Percentiles rank a stretch among this genome's conserved stretches.
phyloP scores from a whole-genome alignment of 1,140 invertebrate species.

The Lasaia peninsularis region DNA sequence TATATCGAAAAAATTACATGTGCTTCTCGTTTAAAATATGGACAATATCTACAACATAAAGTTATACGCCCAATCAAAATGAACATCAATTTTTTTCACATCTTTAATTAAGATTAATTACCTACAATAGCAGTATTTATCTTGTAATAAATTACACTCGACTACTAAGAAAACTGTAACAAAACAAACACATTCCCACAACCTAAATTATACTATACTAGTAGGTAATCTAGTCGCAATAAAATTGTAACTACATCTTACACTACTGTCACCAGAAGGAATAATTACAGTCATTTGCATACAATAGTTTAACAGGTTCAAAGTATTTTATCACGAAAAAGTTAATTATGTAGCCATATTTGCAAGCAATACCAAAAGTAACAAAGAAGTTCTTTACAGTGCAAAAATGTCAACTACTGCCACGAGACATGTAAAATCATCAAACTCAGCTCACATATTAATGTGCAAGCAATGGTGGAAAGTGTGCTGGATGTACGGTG shows the following conservation, averaged over 20 bases:
- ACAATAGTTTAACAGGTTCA: neutral
- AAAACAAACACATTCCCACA: neutral
- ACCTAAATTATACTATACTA: neutral
- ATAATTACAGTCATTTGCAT: conserved; percentile 6
- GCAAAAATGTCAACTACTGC: conserved; percentile 72
- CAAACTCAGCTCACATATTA: conserved; percentile 82
- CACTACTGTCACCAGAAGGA: neutral
- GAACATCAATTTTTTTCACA: too few species aligned
- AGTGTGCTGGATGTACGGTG: conserved; percentile 90
- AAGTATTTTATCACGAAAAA: neutral
- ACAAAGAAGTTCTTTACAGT: conserved; percentile 18
- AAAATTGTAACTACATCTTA: neutral
- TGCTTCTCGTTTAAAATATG: too few species aligned
- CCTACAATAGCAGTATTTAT: too few species aligned
- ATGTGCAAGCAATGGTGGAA: conserved; percentile 93
- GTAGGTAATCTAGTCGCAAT: neutral
- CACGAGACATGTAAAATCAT: conserved; percentile 70
- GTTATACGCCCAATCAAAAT: too few species aligned
- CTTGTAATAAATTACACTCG: too few species aligned
- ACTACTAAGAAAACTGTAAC: neutral
- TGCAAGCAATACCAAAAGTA: neutral
- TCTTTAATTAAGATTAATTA: too few species aligned
- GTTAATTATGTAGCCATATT: conserved; percentile 4
- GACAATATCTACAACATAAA: too few species aligned
- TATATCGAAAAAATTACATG: too few species aligned